Conservation (phyloP, 2,113 vertebrate genomes). For the Microtus oregoni region DNA sequence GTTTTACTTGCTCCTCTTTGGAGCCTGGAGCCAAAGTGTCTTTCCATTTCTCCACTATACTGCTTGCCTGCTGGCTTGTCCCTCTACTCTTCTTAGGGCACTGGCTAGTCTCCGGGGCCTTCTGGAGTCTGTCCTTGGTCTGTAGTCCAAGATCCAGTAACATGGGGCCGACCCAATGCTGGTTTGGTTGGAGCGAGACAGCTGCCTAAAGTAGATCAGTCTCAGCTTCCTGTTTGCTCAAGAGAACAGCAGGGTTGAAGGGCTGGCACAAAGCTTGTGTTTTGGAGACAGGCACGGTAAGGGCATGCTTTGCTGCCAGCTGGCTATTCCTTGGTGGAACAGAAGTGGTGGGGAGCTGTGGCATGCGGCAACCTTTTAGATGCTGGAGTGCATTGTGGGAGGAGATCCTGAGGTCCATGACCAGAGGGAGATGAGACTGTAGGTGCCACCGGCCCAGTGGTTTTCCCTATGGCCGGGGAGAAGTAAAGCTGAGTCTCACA, state of each 20-base stretch:
- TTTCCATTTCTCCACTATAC: neutral
- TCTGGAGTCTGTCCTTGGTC: neutral
- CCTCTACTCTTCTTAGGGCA: neutral
- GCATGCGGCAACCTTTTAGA: neutral
- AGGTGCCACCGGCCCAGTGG: slow-evolving; percentile 85
- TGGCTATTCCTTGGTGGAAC: neutral
- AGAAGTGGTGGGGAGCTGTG: neutral
- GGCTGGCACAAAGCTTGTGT: neutral
- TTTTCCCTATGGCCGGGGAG: neutral
- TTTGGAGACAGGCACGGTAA: neutral
- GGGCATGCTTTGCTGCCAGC: neutral
- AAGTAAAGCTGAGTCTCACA: neutral
- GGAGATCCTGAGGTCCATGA: slow-evolving; percentile 66
- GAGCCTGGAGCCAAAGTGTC: neutral
- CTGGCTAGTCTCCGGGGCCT: neutral
- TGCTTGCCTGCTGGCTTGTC: neutral
- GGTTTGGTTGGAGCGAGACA: neutral
- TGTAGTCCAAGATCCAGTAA: neutral
- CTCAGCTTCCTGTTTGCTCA: neutral
- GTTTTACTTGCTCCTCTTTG: neutral
- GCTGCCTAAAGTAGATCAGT: neutral
- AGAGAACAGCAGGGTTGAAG: neutral
- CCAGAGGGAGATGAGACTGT: slow-evolving; percentile 91
- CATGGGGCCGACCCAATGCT: neutral
- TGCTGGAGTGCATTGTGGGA: neutral